A percentile compares a stretch with the other conserved stretches of the same genome.
Evolutionary conservation across 2,113 vertebrate genomes (phyloP).

Genomic region (Thermophis baileyi): DNA sequence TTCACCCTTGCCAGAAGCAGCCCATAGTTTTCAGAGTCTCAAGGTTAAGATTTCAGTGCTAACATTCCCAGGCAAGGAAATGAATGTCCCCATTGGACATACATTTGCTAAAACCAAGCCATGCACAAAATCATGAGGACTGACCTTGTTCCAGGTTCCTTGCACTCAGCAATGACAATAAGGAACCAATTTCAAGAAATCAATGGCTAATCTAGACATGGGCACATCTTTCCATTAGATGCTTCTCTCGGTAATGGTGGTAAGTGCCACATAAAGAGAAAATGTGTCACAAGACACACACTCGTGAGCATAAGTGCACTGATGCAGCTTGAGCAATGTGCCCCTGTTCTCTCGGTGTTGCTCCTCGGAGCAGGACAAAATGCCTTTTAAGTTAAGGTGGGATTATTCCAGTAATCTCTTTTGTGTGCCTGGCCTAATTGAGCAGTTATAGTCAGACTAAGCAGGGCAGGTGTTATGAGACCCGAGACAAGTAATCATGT

Average conservation of each 20-base stretch:
- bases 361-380: not conserved
- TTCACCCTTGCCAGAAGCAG: not conserved
- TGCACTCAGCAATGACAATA: not conserved
- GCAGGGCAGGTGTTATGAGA: slow-evolving; percentile 49
- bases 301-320: not conserved
- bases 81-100: not conserved
- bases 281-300: not conserved
- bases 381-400: not conserved
- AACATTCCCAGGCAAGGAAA: not conserved
- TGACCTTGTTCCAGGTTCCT: not conserved
- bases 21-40: not conserved
- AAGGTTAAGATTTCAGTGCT: not conserved
- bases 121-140: not conserved
- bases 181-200: not conserved
- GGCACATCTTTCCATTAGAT: not conserved
- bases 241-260: too few species aligned
- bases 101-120: not conserved
- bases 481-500: slow-evolving; percentile 59
- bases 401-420: not conserved
- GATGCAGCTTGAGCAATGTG: not conserved
- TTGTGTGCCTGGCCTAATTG: slow-evolving; percentile 48
- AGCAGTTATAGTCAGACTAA: slow-evolving; percentile 51
- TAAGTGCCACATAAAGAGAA: not conserved
- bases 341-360: not conserved
- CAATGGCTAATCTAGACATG: not conserved